Base-by-base conservation (phyloP, 2,797 vertebrate genomes). In the Ptychobarbus kaznakovi region DNA sequence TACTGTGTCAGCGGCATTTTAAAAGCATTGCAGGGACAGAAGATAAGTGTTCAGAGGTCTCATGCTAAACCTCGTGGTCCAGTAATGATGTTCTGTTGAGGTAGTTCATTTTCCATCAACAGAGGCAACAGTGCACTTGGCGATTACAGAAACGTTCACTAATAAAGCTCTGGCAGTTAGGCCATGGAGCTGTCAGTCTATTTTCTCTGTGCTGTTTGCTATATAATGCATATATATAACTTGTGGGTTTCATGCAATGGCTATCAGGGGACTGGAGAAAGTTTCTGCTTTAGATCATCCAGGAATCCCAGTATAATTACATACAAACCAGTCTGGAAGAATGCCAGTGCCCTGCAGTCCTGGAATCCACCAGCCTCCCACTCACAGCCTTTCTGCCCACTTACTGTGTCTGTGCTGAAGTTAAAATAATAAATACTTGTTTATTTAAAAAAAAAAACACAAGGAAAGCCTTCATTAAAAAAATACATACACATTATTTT, bases 101-200 rank as follows among this genome's bases (percentile, higher is more conserved):
- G 35, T 44, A 44, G 63, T 76, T 58, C 42, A 86, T 82, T 86
- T 28, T 87, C 46, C 65, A 69, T 86, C 42, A 63, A 86, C 61
- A 25, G 77, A 32, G 85, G 86, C 58, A 82, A 68, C 56, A 69
- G 13, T 53, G 83, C 51, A 58, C 69, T 72, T 56, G 58, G 20
- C 72, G 68, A 77, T 90, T 89, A 89, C 89, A 84, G 83, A 85
- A 84, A 49, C 53, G 18, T 77, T 77, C n/a, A 61, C 65, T 86
- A 86, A 84, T 82, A 82, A 89, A 87, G 76, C 63, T 82, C 70
- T 88, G 85, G 81, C 85, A 84, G 44, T 83, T 75, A 66, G 87
- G 91, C 81, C 68, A 82, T 85, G 84, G 61, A 73, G 84, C 68
- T 28, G 22, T 86, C 86, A 85, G 79, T 25, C 86, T 70, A 85